Evolutionary conservation across 2,797 vertebrate genomes (phyloP).

Genomic region (Brotula barbata): DNA sequence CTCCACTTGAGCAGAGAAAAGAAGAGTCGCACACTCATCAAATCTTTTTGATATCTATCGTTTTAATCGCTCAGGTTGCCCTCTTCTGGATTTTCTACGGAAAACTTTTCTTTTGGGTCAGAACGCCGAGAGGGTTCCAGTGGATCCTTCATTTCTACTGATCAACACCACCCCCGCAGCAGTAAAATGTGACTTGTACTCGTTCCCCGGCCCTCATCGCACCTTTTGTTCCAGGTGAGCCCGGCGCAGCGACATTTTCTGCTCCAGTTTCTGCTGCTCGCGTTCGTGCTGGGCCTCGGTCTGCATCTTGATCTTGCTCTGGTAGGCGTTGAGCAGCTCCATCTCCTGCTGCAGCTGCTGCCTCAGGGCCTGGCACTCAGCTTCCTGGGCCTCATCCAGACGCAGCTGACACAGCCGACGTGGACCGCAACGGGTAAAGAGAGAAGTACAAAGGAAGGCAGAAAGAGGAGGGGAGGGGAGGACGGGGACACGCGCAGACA

Average conservation of each 20-base stretch:
- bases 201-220: no score
- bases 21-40: no score
- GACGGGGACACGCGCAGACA: constrained; percentile 8
- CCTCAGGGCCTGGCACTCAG: constrained; percentile 95
- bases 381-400: constrained; percentile 98
- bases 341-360: constrained; percentile 98
- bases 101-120: no score
- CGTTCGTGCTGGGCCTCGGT: constrained; percentile 92
- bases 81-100: no score
- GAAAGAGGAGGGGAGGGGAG: constrained; percentile 2
- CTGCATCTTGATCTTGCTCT: constrained; percentile 86
- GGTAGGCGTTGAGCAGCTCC: constrained; percentile 97
- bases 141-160: no score
- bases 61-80: no score
- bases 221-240: constrained; percentile 95
- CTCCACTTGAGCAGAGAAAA: no score
- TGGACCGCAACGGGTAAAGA: constrained; percentile 43
- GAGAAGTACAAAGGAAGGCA: constrained; percentile 29
- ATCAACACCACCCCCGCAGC: no score
- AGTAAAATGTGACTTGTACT: no score
- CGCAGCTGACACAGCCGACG: constrained; percentile 84
- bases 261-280: constrained; percentile 92
- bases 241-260: constrained; percentile 92
- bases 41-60: no score
- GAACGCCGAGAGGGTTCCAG: no score